These are phyloP conservation scores for Resseliella maxima DNA, from an alignment of 2,888 invertebrate genomes.

Conservation along the genomic window DNA sequence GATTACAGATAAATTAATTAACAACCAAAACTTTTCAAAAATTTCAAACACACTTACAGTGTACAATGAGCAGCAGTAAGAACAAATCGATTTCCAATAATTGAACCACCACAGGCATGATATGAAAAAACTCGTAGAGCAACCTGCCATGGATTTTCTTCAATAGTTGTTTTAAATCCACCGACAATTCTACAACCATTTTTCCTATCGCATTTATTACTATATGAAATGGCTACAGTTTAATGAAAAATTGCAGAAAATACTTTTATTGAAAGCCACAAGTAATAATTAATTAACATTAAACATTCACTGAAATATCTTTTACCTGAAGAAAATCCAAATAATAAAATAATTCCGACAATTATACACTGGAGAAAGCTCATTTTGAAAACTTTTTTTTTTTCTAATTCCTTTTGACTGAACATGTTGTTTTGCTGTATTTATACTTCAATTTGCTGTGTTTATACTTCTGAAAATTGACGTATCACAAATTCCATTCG, in stretches of 20 bases:
- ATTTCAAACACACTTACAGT: background rate
- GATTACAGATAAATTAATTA: background rate
- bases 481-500: too few species aligned
- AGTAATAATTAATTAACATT: background rate
- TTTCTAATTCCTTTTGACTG: too few species aligned
- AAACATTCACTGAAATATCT: background rate
- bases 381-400: background rate
- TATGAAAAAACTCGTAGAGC: conserved; percentile 59
- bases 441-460: too few species aligned
- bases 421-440: too few species aligned
- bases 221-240: conserved; percentile 59
- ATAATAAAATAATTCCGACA: background rate
- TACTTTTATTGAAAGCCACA: too few species aligned
- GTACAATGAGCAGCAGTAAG: conserved; percentile 5
- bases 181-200: conserved; percentile 67
- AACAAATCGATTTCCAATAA: background rate
- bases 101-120: conserved; percentile 41
- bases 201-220: too few species aligned
- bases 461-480: too few species aligned
- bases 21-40: background rate
- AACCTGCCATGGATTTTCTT: conserved; percentile 66
- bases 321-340: background rate
- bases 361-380: background rate
- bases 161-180: conserved; percentile 65
- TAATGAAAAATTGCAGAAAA: background rate